Conservation (phyloP, 2,113 vertebrate species). For the Thamnaconus septentrionalis region DNA sequence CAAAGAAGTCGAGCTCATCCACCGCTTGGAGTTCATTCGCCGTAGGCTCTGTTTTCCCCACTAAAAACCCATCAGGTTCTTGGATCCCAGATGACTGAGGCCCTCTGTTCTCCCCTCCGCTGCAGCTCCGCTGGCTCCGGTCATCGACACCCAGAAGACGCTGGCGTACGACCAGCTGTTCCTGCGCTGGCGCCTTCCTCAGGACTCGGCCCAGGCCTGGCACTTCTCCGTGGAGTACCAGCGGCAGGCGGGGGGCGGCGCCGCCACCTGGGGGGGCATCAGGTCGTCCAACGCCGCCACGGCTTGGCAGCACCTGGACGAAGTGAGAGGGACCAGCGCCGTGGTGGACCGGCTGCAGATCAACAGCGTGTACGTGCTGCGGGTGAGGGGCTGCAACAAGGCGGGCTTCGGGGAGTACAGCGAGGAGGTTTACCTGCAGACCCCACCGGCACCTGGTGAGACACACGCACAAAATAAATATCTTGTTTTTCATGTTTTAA, state of each 20-base stretch:
- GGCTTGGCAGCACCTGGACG: slow-evolving; percentile 88
- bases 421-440: slow-evolving; percentile 93
- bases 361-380: slow-evolving; percentile 89
- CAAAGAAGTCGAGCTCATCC: slow-evolving; percentile 86
- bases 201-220: slow-evolving; percentile 92
- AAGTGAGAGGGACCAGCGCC: slow-evolving; percentile 87
- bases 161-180: slow-evolving; percentile 96
- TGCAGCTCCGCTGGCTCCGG: slow-evolving; percentile 88
- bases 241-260: slow-evolving; percentile 77
- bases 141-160: slow-evolving; percentile 96
- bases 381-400: slow-evolving; percentile 93
- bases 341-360: slow-evolving; percentile 89
- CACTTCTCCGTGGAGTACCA: slow-evolving; percentile 94
- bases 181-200: slow-evolving; percentile 93
- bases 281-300: slow-evolving; percentile 80
- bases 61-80: background rate
- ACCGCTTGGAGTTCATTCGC: slow-evolving; percentile 85
- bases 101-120: background rate
- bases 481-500: background rate
- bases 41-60: slow-evolving; percentile 66
- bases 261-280: slow-evolving; percentile 82
- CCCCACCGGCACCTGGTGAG: slow-evolving; percentile 89
- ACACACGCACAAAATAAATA: background rate
- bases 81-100: background rate
- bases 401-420: slow-evolving; percentile 94